Evolutionary conservation across 2,888 invertebrate species (phyloP).

Genomic region (Hydriomena furcata): DNA sequence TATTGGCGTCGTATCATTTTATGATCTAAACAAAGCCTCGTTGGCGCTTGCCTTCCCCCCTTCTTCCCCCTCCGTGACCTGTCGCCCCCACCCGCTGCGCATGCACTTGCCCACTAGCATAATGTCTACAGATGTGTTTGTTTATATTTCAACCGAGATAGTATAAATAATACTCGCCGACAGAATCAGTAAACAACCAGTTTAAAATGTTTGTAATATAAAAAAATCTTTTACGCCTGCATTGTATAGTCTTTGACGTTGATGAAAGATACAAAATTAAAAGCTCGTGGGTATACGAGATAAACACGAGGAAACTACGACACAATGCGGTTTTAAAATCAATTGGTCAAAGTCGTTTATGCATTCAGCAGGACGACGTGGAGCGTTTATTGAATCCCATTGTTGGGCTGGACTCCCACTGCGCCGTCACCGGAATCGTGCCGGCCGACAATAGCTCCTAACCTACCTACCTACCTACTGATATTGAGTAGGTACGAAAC

Average conservation of each 20-base stretch:
- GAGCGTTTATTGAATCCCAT: slow-evolving; percentile 63
- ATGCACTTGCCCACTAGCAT: slow-evolving; percentile 73
- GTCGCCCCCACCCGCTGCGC: slow-evolving; percentile 56
- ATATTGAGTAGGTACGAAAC: background rate
- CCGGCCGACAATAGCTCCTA: slow-evolving; percentile 53
- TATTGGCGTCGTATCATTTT: slow-evolving; percentile 82
- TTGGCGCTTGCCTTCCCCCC: slow-evolving; percentile 43
- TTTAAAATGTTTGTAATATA: slow-evolving; percentile 39
- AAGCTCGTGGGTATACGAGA: slow-evolving; percentile 42
- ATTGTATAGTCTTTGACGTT: slow-evolving; percentile 35
- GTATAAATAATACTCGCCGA: slow-evolving; percentile 57
- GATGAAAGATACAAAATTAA: slow-evolving; percentile 44
- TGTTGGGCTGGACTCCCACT: slow-evolving; percentile 67
- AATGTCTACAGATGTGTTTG: slow-evolving; percentile 70
- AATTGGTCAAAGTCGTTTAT: slow-evolving; percentile 77
- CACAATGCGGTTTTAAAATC: slow-evolving; percentile 73
- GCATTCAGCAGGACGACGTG: slow-evolving; percentile 58
- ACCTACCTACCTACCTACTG: slow-evolving; percentile 26
- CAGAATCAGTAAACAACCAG: slow-evolving; percentile 51
- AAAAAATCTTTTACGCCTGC: slow-evolving; percentile 39
- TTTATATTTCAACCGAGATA: slow-evolving; percentile 67
- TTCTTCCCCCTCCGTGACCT: slow-evolving; percentile 26
- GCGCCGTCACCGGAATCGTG: slow-evolving; percentile 61
- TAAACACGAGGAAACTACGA: slow-evolving; percentile 50
- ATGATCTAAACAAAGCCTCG: slow-evolving; percentile 81